phyloP scores from a whole-genome alignment of 2,888 invertebrate genomes.

The Meta bourneti region DNA sequence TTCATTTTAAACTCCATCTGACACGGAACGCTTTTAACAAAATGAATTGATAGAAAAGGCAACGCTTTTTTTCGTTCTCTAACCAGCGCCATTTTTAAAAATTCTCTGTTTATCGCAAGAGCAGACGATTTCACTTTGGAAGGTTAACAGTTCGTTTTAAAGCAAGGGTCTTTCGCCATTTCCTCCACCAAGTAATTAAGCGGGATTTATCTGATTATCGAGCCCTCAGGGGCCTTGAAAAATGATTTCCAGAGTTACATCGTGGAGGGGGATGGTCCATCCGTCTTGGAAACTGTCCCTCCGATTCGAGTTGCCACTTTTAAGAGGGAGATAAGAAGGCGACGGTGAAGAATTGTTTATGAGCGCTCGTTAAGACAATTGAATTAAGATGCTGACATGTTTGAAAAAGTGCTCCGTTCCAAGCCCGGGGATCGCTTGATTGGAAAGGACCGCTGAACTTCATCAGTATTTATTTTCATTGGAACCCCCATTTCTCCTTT shows the following conservation, averaged over 20 bases:
- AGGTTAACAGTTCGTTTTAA: conserved; percentile 22
- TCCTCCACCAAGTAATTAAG: conserved; percentile 51
- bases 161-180: conserved; percentile 8
- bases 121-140: conserved; percentile 23
- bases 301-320: conserved; percentile 28
- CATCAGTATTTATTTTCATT: not conserved
- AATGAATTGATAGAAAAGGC: conserved; percentile 50
- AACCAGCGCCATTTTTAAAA: not conserved
- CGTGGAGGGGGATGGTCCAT: conserved; percentile 19
- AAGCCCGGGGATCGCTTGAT: conserved; percentile 21
- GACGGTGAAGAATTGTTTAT: conserved; percentile 52
- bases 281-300: conserved; percentile 39
- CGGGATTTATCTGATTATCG: conserved; percentile 70
- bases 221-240: conserved; percentile 35
- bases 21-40: conserved; percentile 62
- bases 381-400: conserved; percentile 59
- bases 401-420: conserved; percentile 20
- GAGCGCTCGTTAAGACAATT: conserved; percentile 68
- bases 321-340: conserved; percentile 33
- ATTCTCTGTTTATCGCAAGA: conserved; percentile 7
- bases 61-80: conserved; percentile 26
- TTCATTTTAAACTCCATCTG: conserved; percentile 45
- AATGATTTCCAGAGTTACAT: conserved; percentile 55
- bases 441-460: not conserved
- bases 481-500: not conserved